Evolutionary conservation across 1,140 invertebrate species (phyloP).

Genomic region (Atta cephalotes): DNA sequence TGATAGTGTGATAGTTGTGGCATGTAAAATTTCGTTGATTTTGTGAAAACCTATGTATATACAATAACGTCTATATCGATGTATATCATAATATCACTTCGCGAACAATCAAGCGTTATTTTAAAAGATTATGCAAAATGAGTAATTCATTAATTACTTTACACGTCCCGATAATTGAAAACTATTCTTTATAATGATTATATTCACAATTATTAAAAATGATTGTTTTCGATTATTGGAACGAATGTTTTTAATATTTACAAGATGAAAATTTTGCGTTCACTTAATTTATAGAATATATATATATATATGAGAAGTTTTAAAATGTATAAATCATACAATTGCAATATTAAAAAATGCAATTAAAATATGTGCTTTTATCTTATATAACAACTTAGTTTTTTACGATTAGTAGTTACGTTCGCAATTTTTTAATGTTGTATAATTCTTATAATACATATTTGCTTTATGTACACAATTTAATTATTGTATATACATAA

Average conservation of each 20-base stretch:
- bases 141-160: slow-evolving; percentile 12
- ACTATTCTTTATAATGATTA: neutral
- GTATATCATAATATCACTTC: slow-evolving; percentile 55
- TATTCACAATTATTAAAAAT: slow-evolving; percentile 17
- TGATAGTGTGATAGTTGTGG: neutral
- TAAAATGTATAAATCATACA: neutral
- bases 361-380: slow-evolving; percentile 15
- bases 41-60: slow-evolving; percentile 52
- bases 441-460: slow-evolving; percentile 8
- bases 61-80: slow-evolving; percentile 42
- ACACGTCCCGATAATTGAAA: too few species aligned
- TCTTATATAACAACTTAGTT: neutral
- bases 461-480: slow-evolving; percentile 24
- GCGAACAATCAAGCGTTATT: slow-evolving; percentile 42
- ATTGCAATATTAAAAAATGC: slow-evolving; percentile 10
- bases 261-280: neutral
- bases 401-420: slow-evolving; percentile 19
- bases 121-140: slow-evolving; percentile 22
- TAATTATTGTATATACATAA: slow-evolving; percentile 10
- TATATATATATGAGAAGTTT: neutral
- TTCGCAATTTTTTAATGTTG: slow-evolving; percentile 13
- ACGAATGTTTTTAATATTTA: slow-evolving; percentile 9
- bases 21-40: slow-evolving; percentile 50
- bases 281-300: neutral
- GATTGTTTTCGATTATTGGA: slow-evolving; percentile 20